A percentile compares a stretch with the other conserved stretches of the same genome.
These are phyloP conservation scores for Pyrrhia umbra DNA, from an alignment of 2,888 invertebrate species.

Conservation along the genomic window DNA sequence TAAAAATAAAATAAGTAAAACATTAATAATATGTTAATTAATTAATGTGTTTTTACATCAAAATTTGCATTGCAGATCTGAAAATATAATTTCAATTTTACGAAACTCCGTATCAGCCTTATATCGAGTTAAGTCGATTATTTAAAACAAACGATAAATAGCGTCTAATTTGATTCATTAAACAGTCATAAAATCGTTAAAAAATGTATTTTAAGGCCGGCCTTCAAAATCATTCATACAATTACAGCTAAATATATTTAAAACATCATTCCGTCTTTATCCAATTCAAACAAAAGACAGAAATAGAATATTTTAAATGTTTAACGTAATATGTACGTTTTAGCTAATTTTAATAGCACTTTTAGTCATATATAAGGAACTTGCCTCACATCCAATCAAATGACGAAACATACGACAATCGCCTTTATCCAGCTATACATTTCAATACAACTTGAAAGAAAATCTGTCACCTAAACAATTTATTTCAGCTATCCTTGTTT, in stretches of 20 bases:
- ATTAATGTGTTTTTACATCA: constrained; percentile 7
- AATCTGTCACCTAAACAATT: not conserved
- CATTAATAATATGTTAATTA: constrained; percentile 3
- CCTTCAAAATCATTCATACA: not conserved
- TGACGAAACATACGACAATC: not conserved
- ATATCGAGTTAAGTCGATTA: constrained; percentile 23
- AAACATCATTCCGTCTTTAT: not conserved
- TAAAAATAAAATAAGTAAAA: constrained; percentile 13
- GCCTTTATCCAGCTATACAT: not conserved
- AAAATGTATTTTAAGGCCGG: not conserved
- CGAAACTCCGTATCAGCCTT: constrained; percentile 33
- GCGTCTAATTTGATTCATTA: not conserved
- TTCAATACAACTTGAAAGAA: no score
- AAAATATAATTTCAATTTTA: constrained; percentile 8
- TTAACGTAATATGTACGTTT: not conserved
- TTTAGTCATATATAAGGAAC: not conserved
- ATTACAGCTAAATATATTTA: not conserved
- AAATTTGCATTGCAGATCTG: not conserved
- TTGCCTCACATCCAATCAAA: not conserved
- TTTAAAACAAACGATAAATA: constrained; percentile 5
- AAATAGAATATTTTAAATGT: not conserved
- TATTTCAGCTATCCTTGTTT: not conserved
- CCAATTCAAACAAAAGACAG: not conserved
- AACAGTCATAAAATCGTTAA: not conserved
- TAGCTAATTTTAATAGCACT: no score